Evolutionary conservation across 2,113 vertebrate genomes (phyloP).

Genomic region (Poecilia latipinna): DNA sequence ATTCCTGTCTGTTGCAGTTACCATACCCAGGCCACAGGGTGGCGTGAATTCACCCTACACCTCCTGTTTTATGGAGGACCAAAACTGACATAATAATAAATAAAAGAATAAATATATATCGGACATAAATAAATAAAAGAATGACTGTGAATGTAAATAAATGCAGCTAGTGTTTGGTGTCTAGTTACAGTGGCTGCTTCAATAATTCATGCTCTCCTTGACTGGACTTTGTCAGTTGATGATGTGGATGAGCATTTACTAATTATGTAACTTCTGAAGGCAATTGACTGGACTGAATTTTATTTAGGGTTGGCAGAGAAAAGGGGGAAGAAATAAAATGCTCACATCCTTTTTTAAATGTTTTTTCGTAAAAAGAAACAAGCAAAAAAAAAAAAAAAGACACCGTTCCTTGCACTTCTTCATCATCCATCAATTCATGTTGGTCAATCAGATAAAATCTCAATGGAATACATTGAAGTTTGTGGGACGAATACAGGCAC

Average conservation of each 20-base stretch:
- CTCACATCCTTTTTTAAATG: not conserved
- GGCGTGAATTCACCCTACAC: not conserved
- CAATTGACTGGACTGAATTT: too few species aligned
- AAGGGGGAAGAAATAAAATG: not conserved
- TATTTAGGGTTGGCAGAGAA: not conserved
- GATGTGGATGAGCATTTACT: too few species aligned
- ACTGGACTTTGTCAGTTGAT: too few species aligned
- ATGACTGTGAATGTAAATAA: not conserved
- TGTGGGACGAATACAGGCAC: not conserved
- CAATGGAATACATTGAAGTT: too few species aligned
- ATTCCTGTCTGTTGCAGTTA: not conserved
- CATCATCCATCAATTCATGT: not conserved
- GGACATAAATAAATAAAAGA: too few species aligned
- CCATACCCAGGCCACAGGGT: constrained; percentile 1
- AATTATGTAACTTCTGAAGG: too few species aligned
- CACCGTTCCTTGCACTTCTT: not conserved
- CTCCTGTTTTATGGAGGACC: not conserved
- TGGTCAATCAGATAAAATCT: not conserved
- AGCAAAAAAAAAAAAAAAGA: too few species aligned
- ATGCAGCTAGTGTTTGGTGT: not conserved
- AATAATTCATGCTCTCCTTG: too few species aligned
- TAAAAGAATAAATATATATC: too few species aligned
- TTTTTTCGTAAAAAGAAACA: not conserved
- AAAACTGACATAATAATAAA: too few species aligned
- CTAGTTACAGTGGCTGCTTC: not conserved